These are phyloP conservation scores for Metopolophium dirhodum DNA, from an alignment of 1,140 invertebrate genomes.

Conservation along the genomic window DNA sequence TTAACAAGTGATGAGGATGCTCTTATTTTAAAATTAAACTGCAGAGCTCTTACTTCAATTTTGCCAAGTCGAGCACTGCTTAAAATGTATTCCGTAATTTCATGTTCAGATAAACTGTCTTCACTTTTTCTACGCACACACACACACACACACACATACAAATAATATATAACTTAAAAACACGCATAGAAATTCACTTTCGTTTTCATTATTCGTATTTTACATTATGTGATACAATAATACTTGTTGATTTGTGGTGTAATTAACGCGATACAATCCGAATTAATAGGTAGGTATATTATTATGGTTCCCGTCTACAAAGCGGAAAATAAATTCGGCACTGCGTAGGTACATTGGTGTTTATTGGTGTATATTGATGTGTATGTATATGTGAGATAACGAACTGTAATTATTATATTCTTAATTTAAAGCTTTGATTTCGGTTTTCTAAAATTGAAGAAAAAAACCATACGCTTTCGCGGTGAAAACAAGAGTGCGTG, in stretches of 20 bases:
- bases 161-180: background rate
- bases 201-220: background rate
- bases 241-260: background rate
- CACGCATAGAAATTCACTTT: background rate
- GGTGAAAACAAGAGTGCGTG: slow-evolving; percentile 31
- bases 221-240: background rate
- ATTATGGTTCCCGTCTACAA: background rate
- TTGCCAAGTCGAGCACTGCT: too few relatives aligned
- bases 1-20: too few relatives aligned
- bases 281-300: background rate
- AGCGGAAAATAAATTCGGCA: slow-evolving; percentile 37
- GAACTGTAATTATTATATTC: background rate
- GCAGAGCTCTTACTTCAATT: too few relatives aligned
- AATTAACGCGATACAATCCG: slow-evolving; percentile 6
- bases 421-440: slow-evolving; percentile 30
- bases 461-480: slow-evolving; percentile 28
- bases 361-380: background rate
- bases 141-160: background rate
- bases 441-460: slow-evolving; percentile 24
- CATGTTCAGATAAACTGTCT: background rate
- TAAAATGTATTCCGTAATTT: background rate
- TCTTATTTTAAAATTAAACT: too few relatives aligned
- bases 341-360: background rate
- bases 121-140: background rate
- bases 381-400: background rate